phyloP scores from a whole-genome alignment of 2,113 vertebrate species.

The Herpailurus yagouaroundi region DNA sequence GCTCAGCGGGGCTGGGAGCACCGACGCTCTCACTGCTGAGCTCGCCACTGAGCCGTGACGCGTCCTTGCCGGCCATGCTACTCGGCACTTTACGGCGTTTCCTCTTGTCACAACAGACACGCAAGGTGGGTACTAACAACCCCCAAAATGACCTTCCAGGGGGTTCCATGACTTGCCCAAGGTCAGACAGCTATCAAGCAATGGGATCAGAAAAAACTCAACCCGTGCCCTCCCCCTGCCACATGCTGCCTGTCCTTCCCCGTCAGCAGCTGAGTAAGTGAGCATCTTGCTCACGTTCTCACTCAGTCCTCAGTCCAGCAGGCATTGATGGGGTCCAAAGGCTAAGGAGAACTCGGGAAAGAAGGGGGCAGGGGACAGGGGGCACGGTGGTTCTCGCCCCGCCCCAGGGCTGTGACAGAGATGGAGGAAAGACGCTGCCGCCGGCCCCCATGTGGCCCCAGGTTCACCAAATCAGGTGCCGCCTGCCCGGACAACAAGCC shows the following conservation, averaged over 20 bases:
- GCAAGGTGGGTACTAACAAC: no score
- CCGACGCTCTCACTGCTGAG: accelerated
- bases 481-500: not conserved
- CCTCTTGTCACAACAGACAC: not conserved
- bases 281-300: accelerated
- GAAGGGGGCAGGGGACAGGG: not conserved
- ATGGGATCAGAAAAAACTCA: not conserved
- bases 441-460: accelerated
- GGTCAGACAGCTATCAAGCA: not conserved
- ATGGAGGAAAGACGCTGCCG: not conserved
- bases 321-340: not conserved
- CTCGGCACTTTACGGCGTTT: accelerated
- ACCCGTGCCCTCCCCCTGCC: not conserved
- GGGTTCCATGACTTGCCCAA: accelerated
- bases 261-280: accelerated
- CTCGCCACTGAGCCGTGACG: no score
- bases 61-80: no score
- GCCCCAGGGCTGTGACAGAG: not conserved
- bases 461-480: not conserved
- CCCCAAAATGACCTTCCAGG: not conserved
- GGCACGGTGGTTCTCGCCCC: not conserved
- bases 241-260: not conserved
- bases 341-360: not conserved
- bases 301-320: not conserved
- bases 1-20: accelerated